Percentiles rank a stretch among this genome's conserved stretches.
phyloP scores from a whole-genome alignment of 2,888 invertebrate species.

The Scelioninae gen. 1 region DNA sequence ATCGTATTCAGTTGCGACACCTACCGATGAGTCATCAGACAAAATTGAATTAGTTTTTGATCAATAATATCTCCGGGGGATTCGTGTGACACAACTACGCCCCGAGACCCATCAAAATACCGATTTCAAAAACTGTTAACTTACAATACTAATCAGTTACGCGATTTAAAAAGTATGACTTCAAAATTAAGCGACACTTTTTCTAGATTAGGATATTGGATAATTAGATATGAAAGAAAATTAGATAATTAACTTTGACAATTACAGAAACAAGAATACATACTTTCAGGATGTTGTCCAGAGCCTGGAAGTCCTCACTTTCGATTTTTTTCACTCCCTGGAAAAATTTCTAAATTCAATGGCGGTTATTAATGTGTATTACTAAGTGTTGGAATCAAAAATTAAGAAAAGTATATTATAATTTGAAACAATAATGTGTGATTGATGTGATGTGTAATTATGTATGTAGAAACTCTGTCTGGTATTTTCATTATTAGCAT shows the following conservation, averaged over 20 bases:
- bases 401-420: too few relatives aligned
- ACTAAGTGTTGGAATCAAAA: too few relatives aligned
- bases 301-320: constrained; percentile 23
- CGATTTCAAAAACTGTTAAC: background rate
- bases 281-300: constrained; percentile 50
- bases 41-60: constrained; percentile 58
- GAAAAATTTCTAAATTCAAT: too few relatives aligned
- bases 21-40: constrained; percentile 52
- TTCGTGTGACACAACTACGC: background rate
- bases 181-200: background rate
- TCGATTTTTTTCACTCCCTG: too few relatives aligned
- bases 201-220: background rate
- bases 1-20: constrained; percentile 32
- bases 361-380: too few relatives aligned
- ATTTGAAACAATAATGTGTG: too few relatives aligned
- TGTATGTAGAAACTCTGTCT: too few relatives aligned
- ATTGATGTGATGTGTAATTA: too few relatives aligned
- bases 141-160: constrained; percentile 4
- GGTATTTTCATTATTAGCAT: too few relatives aligned
- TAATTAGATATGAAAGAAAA: background rate
- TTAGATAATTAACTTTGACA: background rate
- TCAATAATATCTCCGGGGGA: constrained; percentile 42
- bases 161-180: constrained; percentile 15
- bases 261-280: background rate
- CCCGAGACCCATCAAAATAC: constrained; percentile 1